Conservation (phyloP, 2,888 invertebrate species). For the Drosophila seclusa region DNA sequence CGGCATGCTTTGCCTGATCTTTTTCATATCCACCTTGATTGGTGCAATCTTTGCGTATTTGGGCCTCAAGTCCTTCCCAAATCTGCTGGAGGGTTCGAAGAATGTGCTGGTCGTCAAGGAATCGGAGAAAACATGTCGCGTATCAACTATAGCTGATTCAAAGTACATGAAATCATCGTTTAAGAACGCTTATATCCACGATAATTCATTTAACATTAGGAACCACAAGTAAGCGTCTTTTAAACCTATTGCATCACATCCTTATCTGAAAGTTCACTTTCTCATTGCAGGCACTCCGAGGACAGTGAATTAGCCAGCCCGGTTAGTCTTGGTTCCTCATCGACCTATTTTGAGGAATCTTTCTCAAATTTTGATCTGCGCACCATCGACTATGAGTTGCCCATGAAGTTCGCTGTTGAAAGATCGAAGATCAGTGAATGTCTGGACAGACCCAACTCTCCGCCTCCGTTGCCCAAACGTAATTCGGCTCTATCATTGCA, state of each 20-base stretch:
- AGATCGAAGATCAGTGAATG: constrained; percentile 55
- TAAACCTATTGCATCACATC: not conserved
- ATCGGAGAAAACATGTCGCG: constrained; percentile 62
- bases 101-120: constrained; percentile 79
- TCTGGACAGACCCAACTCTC: constrained; percentile 65
- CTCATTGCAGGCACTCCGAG: constrained; percentile 35
- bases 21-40: constrained; percentile 66
- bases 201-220: not conserved
- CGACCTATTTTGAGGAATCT: constrained; percentile 58
- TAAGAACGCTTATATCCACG: constrained; percentile 16
- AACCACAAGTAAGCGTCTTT: constrained; percentile 16
- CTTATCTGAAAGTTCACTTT: not conserved
- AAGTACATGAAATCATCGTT: constrained; percentile 46
- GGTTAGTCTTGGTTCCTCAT: constrained; percentile 39
- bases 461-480: constrained; percentile 82
- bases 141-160: constrained; percentile 75
- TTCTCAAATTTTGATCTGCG: constrained; percentile 32
- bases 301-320: constrained; percentile 44
- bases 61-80: constrained; percentile 77
- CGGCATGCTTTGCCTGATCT: constrained; percentile 76
- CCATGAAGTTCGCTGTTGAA: constrained; percentile 50
- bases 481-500: constrained; percentile 58
- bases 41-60: constrained; percentile 79
- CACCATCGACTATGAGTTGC: constrained; percentile 68
- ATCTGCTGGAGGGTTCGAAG: constrained; percentile 80